These are phyloP conservation scores for Danaus plexippus DNA, from an alignment of 1,140 invertebrate genomes.

Conservation along the genomic window DNA sequence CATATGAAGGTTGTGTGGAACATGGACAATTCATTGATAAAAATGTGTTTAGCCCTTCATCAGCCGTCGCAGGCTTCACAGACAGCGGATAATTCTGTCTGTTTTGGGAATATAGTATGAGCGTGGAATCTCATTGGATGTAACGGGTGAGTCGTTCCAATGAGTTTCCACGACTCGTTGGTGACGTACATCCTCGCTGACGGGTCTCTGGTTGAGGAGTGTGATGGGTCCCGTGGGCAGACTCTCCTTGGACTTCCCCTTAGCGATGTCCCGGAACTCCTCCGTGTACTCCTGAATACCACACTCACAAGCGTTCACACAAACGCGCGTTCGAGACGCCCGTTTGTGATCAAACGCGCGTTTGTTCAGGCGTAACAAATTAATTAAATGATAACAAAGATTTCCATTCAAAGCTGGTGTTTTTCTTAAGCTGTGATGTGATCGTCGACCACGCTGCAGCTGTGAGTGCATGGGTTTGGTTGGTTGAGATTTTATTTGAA, in stretches of 20 bases:
- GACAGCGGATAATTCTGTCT: background rate
- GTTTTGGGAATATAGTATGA: too few relatives aligned
- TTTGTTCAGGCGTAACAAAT: conserved; percentile 48
- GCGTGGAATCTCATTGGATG: too few relatives aligned
- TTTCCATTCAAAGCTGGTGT: conserved; percentile 53
- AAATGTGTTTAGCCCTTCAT: conserved; percentile 34
- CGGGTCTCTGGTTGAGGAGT: conserved; percentile 95
- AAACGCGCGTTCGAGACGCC: conserved; percentile 20
- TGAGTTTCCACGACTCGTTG: conserved; percentile 5
- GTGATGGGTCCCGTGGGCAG: conserved; percentile 93
- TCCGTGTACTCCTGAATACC: conserved; percentile 91
- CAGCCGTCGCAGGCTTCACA: background rate
- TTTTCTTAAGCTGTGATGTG: conserved; percentile 10
- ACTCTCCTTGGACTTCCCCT: conserved; percentile 92
- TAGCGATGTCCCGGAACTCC: conserved; percentile 96
- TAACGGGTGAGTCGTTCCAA: too few relatives aligned
- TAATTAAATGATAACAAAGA: conserved; percentile 30
- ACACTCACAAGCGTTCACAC: conserved; percentile 51
- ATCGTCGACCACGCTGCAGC: conserved; percentile 3
- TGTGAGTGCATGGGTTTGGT: background rate
- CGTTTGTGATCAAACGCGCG: conserved; percentile 40
- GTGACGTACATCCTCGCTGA: conserved; percentile 93
- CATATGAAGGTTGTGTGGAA: background rate
- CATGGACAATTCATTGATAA: background rate
- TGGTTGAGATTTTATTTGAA: background rate